Evolutionary conservation across 2,888 invertebrate genomes (phyloP).

Genomic region (Anticlea derivata): DNA sequence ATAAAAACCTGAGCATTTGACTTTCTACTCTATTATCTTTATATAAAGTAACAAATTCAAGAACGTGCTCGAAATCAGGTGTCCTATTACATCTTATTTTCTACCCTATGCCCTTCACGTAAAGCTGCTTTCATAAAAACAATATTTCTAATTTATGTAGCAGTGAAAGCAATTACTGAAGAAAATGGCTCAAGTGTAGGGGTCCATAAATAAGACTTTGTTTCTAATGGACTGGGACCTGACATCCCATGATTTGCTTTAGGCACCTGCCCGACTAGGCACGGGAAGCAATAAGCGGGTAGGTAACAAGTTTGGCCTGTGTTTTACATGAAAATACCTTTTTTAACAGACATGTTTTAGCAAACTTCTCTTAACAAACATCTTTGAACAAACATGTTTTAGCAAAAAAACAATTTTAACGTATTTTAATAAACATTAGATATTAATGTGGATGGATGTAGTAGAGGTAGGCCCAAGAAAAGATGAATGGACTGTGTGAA

Average conservation of each 20-base stretch:
- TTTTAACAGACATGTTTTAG: too few species aligned
- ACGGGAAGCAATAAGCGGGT: neutral
- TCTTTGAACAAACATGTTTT: too few species aligned
- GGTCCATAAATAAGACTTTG: constrained; percentile 33
- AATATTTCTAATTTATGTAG: constrained; percentile 33
- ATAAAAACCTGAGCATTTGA: too few species aligned
- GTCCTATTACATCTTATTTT: constrained; percentile 5
- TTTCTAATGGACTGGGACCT: constrained; percentile 23
- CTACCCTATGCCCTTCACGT: constrained; percentile 2
- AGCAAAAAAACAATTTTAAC: too few species aligned
- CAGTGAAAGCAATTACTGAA: constrained; percentile 35
- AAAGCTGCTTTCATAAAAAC: constrained; percentile 14
- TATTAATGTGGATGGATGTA: too few species aligned
- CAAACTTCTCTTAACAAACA: too few species aligned
- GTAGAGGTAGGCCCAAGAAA: too few species aligned
- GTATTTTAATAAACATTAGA: too few species aligned
- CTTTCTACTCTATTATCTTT: neutral
- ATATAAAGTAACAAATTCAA: neutral
- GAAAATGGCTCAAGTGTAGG: constrained; percentile 29
- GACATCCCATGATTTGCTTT: constrained; percentile 21
- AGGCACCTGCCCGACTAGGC: neutral
- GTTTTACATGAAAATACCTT: too few species aligned
- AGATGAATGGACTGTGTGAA: too few species aligned
- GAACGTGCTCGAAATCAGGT: too few species aligned
- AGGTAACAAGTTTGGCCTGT: too few species aligned